These are phyloP conservation scores for Meloidogyne hapla DNA, from an alignment of 1,140 invertebrate genomes.

Conservation along the genomic window DNA sequence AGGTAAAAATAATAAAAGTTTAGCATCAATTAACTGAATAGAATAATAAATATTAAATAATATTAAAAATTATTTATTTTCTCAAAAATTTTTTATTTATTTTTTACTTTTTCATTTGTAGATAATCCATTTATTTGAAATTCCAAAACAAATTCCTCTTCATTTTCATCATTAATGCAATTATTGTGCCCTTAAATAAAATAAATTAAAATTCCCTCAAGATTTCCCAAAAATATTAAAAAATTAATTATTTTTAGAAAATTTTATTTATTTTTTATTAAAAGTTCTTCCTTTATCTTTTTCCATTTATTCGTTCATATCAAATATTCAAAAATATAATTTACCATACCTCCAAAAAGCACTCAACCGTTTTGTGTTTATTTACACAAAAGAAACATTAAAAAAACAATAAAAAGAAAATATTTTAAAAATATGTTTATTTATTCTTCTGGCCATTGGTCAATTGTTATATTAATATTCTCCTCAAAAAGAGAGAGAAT, in stretches of 20 bases:
- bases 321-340: neutral
- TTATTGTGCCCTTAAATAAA: neutral
- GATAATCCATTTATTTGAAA: neutral
- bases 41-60: too few relatives aligned
- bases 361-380: neutral
- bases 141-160: conserved; percentile 3
- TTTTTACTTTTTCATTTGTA: neutral
- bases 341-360: neutral
- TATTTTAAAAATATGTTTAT: too few relatives aligned
- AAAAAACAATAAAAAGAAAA: neutral
- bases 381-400: neutral
- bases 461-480: neutral
- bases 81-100: neutral
- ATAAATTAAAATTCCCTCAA: neutral
- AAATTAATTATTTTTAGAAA: neutral
- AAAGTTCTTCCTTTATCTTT: too few relatives aligned
- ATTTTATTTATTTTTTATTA: neutral
- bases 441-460: neutral
- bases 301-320: too few relatives aligned
- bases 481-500: neutral
- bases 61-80: neutral
- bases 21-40: neutral
- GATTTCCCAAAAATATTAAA: too few relatives aligned
- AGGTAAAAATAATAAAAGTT: neutral
- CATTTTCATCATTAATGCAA: neutral